Percentiles rank a stretch among this genome's conserved stretches.
These are phyloP conservation scores for Eristalis intricaria DNA, from an alignment of 2,888 invertebrate genomes.

Conservation along the genomic window DNA sequence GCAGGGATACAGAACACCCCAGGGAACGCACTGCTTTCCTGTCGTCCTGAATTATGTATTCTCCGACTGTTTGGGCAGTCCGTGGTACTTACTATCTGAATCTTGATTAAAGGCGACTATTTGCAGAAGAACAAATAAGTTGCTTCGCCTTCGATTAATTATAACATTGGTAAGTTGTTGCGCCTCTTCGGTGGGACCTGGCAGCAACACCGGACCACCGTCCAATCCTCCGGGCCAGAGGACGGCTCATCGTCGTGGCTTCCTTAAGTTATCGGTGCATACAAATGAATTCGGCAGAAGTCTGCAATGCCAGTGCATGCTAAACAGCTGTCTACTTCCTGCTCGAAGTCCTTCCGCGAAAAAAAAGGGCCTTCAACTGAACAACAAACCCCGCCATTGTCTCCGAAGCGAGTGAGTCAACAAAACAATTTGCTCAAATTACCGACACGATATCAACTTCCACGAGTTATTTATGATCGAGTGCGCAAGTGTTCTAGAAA, in stretches of 20 bases:
- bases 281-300: background rate
- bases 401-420: background rate
- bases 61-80: background rate
- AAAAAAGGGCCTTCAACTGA: conserved; percentile 29
- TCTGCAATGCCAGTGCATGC: background rate
- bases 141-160: conserved; percentile 14
- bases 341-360: conserved; percentile 17
- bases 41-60: conserved; percentile 13
- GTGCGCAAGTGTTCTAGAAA: background rate
- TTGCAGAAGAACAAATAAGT: conserved; percentile 24
- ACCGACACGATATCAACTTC: conserved; percentile 6
- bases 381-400: background rate
- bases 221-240: background rate
- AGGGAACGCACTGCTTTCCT: conserved; percentile 1
- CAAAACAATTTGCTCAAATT: conserved; percentile 16
- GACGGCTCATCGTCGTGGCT: background rate
- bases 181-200: background rate
- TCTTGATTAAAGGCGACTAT: conserved; percentile 2
- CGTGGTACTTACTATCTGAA: conserved; percentile 8
- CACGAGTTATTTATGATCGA: conserved; percentile 7
- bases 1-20: conserved; percentile 21
- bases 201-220: background rate
- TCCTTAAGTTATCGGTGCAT: background rate
- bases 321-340: conserved; percentile 9
- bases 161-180: background rate